Evolutionary conservation across 2,113 vertebrate species (phyloP).

Genomic region (Labeo catla): DNA sequence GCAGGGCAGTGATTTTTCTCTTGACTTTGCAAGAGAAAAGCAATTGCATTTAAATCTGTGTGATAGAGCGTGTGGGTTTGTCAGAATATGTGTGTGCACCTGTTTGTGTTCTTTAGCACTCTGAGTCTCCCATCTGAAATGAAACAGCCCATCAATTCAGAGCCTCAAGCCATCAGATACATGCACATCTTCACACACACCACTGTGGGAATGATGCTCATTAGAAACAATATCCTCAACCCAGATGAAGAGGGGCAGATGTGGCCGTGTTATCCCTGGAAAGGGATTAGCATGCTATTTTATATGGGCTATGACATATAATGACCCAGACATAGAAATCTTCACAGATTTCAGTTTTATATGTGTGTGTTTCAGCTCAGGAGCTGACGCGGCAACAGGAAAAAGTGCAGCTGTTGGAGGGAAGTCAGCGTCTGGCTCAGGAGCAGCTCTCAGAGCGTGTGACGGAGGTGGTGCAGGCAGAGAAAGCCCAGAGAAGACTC

Average conservation of each 20-base stretch:
- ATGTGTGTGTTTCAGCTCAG: slow-evolving; percentile 61
- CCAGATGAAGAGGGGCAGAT: background rate
- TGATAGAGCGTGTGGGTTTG: background rate
- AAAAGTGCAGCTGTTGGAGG: slow-evolving; percentile 58
- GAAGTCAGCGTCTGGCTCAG: slow-evolving; percentile 52
- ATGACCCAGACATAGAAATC: background rate
- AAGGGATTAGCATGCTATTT: background rate
- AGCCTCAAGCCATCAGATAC: slow-evolving; percentile 53
- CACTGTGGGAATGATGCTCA: slow-evolving; percentile 25
- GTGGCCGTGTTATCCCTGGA: background rate
- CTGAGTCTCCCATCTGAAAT: slow-evolving; percentile 54
- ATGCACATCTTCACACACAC: slow-evolving; percentile 15
- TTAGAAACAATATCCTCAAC: slow-evolving; percentile 17
- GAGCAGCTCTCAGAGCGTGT: slow-evolving; percentile 59
- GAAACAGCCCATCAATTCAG: slow-evolving; percentile 61
- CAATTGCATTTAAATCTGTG: slow-evolving; percentile 35
- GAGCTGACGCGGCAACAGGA: slow-evolving; percentile 67
- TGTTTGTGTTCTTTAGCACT: slow-evolving; percentile 25
- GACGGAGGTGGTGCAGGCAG: slow-evolving; percentile 54
- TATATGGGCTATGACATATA: background rate
- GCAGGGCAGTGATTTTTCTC: background rate
- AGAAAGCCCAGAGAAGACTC: slow-evolving; percentile 53
- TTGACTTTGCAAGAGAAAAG: slow-evolving; percentile 15
- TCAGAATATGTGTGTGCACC: slow-evolving; percentile 37
- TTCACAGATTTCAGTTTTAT: background rate